These are phyloP conservation scores for Theretra japonica DNA, from an alignment of 2,888 invertebrate species.

Conservation along the genomic window DNA sequence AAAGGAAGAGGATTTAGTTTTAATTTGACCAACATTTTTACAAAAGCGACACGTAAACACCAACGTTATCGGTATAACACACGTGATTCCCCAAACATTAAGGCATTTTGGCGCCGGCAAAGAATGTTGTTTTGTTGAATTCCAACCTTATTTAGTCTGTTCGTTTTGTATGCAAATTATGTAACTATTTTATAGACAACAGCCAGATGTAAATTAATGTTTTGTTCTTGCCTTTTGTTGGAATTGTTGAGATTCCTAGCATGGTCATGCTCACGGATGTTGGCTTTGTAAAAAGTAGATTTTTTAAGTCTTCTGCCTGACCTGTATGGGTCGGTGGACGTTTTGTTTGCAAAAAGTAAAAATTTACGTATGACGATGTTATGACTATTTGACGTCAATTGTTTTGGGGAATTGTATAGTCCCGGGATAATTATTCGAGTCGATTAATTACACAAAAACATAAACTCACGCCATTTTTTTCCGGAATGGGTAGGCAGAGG, in stretches of 20 bases:
- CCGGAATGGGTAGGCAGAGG: too few species aligned
- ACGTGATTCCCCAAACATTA: neutral
- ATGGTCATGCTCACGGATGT: constrained; percentile 11
- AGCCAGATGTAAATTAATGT: constrained; percentile 22
- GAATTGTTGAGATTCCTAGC: neutral
- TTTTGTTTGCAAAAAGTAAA: neutral
- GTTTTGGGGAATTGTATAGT: too few species aligned
- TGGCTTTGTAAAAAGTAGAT: neutral
- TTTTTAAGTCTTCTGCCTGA: neutral
- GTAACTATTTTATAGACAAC: constrained; percentile 4
- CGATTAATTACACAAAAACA: too few species aligned
- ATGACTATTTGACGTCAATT: too few species aligned
- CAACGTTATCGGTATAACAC: neutral
- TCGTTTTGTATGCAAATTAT: constrained; percentile 19
- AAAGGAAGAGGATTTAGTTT: too few species aligned
- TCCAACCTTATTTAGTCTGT: neutral
- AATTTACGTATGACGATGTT: too few species aligned
- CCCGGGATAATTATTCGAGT: too few species aligned
- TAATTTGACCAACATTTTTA: neutral
- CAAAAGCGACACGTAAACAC: neutral
- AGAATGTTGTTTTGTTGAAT: constrained; percentile 8
- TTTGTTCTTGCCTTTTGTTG: constrained; percentile 8
- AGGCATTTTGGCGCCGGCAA: constrained; percentile 22
- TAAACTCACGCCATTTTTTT: too few species aligned
- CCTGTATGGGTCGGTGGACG: neutral